Evolutionary conservation across 2,888 invertebrate species (phyloP).

Genomic region (Melolontha melolontha): DNA sequence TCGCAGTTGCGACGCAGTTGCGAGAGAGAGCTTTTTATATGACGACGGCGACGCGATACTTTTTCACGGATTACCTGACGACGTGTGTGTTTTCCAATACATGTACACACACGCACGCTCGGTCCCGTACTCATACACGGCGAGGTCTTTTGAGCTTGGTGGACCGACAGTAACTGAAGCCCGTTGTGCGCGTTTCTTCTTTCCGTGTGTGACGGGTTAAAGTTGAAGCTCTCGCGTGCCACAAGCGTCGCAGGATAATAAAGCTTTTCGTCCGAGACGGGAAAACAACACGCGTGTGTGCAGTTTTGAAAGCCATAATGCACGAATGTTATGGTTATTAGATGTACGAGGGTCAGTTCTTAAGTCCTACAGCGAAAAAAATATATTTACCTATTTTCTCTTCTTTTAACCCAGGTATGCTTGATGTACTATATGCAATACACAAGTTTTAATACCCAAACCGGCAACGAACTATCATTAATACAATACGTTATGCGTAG

Average conservation of each 20-base stretch:
- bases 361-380: too few species aligned
- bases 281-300: not conserved
- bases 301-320: conserved; percentile 10
- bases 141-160: conserved; percentile 10
- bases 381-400: too few species aligned
- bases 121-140: not conserved
- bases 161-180: conserved; percentile 26
- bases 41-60: not conserved
- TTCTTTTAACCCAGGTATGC: too few species aligned
- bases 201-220: conserved; percentile 6
- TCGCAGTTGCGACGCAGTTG: conserved; percentile 3
- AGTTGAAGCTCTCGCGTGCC: conserved; percentile 23
- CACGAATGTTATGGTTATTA: too few species aligned
- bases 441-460: too few species aligned
- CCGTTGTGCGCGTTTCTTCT: conserved; percentile 16
- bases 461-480: too few species aligned
- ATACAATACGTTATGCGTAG: too few species aligned
- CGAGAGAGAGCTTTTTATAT: not conserved
- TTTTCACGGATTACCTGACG: conserved; percentile 17
- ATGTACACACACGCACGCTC: not conserved
- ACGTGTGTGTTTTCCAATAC: too few species aligned
- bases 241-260: conserved; percentile 22
- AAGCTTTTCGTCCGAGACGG: not conserved
- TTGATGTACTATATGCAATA: too few species aligned
- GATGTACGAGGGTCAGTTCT: too few species aligned